Evolutionary conservation across 2,888 invertebrate species (phyloP), one percentile per base, ranked within the genome.

Genomic region (Aricia artaxerxes): DNA sequence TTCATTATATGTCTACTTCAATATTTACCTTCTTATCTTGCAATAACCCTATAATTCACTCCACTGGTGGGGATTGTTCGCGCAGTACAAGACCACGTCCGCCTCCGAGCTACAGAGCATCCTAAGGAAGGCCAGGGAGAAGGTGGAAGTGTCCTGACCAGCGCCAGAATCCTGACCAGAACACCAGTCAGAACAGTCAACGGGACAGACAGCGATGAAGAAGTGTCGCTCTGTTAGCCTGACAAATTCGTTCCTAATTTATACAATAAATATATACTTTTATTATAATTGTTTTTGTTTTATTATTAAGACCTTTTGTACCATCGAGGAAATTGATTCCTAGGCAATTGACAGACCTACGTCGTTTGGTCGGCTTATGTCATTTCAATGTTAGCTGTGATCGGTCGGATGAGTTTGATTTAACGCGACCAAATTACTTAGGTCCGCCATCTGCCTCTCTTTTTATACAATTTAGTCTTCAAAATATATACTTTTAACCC

Each of bases 1-100:
- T 24, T 24, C 24, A 24, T 24, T 24, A 24, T 24, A 24, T 24
- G 2, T 61, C n/a, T 24, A 38, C 24, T 24, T 24, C 24, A 24
- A 24, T 24, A 24, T 24, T 31, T 69, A 1, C 31, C 31, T 35
- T 78, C 60, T 11, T 31, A 49, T 40, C 4, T 40, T 78, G 57
- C 24, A 31, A 61, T 57, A 13, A 57, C 40, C 60, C 57, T 79
- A 73, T 79, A 16, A 79, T 81, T 82, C 76, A 81, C 35, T 80
- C 79, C 83, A 82, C 81, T 82, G 83, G 82, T 79, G 60, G 80
- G 80, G 78, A 80, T 72, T 38, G 38, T 79, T 61, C 81, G 81
- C 81, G 61, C 91, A 98, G 97, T 97, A 96, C 91, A 97, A 97
- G 91, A 97, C 97, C 0, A 95, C 96, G 2, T 95, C 97, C 11